These are phyloP conservation scores for Pantherophis guttatus DNA, from an alignment of 2,113 vertebrate genomes.

Conservation along the genomic window DNA sequence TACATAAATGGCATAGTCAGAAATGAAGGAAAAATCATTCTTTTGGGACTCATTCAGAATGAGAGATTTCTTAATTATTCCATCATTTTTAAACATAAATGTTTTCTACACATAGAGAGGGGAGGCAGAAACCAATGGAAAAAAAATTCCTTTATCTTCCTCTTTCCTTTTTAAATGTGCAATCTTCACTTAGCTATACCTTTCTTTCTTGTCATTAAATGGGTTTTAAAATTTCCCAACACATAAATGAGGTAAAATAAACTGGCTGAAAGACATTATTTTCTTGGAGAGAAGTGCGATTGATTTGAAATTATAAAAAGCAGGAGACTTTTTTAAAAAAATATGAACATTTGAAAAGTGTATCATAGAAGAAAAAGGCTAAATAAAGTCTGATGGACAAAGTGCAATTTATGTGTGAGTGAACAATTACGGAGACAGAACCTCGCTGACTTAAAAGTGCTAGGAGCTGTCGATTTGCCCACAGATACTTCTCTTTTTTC, in stretches of 20 bases:
- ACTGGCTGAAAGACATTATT: constrained; percentile 49
- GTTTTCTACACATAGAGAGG: fast-evolving
- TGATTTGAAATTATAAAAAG: not conserved
- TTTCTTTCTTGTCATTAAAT: constrained; percentile 36
- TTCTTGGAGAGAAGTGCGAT: constrained; percentile 21
- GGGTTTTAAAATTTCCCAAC: constrained; percentile 44
- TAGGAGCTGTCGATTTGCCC: not conserved
- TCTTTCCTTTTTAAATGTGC: not conserved
- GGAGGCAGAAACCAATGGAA: constrained; percentile 34
- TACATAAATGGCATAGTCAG: not conserved
- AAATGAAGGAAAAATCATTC: not conserved
- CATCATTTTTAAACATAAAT: not conserved
- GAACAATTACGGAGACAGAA: not conserved
- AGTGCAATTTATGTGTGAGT: not conserved
- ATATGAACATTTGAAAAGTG: not conserved
- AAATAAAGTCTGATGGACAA: not conserved
- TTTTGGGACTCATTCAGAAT: not conserved
- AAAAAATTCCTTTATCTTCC: not conserved
- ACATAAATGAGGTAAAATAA: constrained; percentile 43
- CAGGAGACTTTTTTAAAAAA: not conserved
- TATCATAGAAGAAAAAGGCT: not conserved
- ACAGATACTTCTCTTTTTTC: not conserved
- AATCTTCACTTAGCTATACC: constrained; percentile 44
- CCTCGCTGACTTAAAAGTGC: not conserved
- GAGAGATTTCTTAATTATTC: constrained; percentile 1